A percentile compares a stretch with the other conserved stretches of the same genome.
phyloP scores from a whole-genome alignment of 2,113 vertebrate species.

The Suricata suricatta region DNA sequence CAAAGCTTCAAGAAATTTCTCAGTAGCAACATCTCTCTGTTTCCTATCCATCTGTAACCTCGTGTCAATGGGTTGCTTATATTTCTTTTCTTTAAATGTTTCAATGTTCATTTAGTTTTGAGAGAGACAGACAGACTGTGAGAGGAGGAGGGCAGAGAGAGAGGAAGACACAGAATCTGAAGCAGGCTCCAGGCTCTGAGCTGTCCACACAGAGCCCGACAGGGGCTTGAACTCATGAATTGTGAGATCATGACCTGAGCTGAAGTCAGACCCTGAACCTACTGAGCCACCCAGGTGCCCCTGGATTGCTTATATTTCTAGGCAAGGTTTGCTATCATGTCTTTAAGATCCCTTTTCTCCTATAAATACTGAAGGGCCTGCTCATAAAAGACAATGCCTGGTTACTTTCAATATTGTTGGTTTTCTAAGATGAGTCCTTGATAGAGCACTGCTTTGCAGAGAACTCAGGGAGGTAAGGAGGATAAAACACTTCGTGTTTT shows the following conservation, averaged over 20 bases:
- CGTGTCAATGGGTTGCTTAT: background rate
- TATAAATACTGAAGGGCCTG: background rate
- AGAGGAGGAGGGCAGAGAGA: too few species aligned
- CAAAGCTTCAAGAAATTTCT: conserved; percentile 15
- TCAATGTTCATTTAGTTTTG: too few species aligned
- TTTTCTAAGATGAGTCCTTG: background rate
- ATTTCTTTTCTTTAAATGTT: background rate
- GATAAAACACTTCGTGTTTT: background rate
- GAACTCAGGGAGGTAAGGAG: background rate
- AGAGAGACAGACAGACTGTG: too few species aligned
- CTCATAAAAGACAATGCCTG: background rate
- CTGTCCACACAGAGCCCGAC: too few species aligned
- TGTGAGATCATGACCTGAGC: too few species aligned
- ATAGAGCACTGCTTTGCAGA: background rate
- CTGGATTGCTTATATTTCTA: background rate
- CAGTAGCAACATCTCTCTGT: background rate
- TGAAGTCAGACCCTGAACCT: too few species aligned
- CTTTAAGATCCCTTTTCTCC: background rate
- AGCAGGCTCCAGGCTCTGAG: too few species aligned
- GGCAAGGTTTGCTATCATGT: background rate
- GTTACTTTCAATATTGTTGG: background rate
- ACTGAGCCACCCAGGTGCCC: too few species aligned
- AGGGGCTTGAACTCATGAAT: too few species aligned
- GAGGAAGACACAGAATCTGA: too few species aligned
- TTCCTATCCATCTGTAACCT: background rate